A percentile compares a stretch with the other conserved stretches of the same genome.
Evolutionary conservation across 1,140 invertebrate genomes (phyloP).

Genomic region (Hermetia illucens): DNA sequence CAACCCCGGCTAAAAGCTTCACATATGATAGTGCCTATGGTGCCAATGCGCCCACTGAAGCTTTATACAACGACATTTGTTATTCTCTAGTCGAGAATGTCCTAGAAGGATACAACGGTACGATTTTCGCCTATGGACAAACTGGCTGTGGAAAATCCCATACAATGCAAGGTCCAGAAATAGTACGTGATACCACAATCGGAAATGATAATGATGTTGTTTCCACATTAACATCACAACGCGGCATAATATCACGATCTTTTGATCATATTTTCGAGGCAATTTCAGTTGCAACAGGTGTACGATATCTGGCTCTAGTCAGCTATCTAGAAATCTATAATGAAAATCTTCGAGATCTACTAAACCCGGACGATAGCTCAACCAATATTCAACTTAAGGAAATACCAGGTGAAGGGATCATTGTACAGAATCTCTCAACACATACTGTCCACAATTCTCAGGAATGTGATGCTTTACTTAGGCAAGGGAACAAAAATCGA

Average conservation of each 20-base stretch:
- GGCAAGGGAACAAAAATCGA: slow-evolving; percentile 60
- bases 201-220: background rate
- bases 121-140: slow-evolving; percentile 79
- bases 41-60: slow-evolving; percentile 58
- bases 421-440: slow-evolving; percentile 43
- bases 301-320: slow-evolving; percentile 77
- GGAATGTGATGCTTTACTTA: slow-evolving; percentile 67
- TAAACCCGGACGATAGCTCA: slow-evolving; percentile 25
- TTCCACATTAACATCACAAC: slow-evolving; percentile 12
- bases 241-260: slow-evolving; percentile 72
- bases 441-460: slow-evolving; percentile 36
- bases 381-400: slow-evolving; percentile 49
- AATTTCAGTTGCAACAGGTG: slow-evolving; percentile 63
- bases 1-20: slow-evolving; percentile 49
- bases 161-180: slow-evolving; percentile 57
- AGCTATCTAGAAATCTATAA: slow-evolving; percentile 92
- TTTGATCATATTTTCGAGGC: slow-evolving; percentile 90
- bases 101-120: slow-evolving; percentile 75
- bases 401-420: slow-evolving; percentile 65
- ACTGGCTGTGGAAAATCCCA: slow-evolving; percentile 73
- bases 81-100: slow-evolving; percentile 73
- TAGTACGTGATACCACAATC: background rate
- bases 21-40: slow-evolving; percentile 77
- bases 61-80: slow-evolving; percentile 82
- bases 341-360: slow-evolving; percentile 68